Evolutionary conservation across 2,888 invertebrate species (phyloP).

Genomic region (Anticlea derivata): DNA sequence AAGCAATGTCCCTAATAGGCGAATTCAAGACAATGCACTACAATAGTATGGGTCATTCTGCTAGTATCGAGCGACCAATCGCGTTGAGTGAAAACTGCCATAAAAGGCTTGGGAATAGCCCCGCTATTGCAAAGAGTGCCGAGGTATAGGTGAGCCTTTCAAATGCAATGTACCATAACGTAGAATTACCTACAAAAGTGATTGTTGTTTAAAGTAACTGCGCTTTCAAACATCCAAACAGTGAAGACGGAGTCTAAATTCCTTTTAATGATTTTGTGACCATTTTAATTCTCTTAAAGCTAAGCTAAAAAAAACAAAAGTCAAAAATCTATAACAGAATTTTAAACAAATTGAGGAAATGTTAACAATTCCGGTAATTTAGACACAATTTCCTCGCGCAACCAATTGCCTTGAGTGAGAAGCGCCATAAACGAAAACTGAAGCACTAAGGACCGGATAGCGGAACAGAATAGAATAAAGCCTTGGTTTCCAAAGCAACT

Average conservation of each 20-base stretch:
- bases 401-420: constrained; percentile 75
- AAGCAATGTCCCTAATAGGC: constrained; percentile 43
- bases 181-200: constrained; percentile 23
- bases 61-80: constrained; percentile 65
- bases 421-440: constrained; percentile 69
- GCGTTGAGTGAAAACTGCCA: constrained; percentile 80
- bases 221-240: no score
- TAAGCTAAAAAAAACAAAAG: no score
- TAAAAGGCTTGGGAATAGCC: constrained; percentile 62
- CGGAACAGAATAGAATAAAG: constrained; percentile 21
- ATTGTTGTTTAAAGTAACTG: constrained; percentile 21
- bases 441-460: constrained; percentile 54
- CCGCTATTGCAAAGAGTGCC: constrained; percentile 42
- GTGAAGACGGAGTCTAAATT: no score
- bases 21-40: constrained; percentile 71
- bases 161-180: constrained; percentile 43
- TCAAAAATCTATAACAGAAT: no score
- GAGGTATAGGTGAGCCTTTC: constrained; percentile 44
- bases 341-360: constrained; percentile 40
- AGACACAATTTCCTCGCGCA: constrained; percentile 71
- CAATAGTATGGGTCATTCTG: constrained; percentile 56
- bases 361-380: constrained; percentile 63
- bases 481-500: constrained; percentile 18
- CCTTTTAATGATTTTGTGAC: no score
- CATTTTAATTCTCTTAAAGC: no score